Evolutionary conservation across 2,888 invertebrate species (phyloP), one percentile per base, ranked within the genome.

Genomic region (Drosophila lutescens): DNA sequence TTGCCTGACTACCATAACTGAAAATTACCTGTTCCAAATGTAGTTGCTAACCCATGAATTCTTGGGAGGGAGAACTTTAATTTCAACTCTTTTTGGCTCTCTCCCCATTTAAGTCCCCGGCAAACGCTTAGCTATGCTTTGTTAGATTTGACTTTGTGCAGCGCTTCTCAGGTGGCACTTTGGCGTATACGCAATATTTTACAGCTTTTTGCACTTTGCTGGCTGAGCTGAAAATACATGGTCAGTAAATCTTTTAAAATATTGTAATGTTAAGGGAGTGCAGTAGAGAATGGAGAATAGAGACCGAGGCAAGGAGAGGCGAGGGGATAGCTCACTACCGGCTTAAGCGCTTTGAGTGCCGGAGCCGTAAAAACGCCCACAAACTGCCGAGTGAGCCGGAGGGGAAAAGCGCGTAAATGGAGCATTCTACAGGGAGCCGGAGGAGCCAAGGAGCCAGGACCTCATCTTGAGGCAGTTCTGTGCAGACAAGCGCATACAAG

Each of bases 221-320:
- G 53, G 57, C 74, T 60, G 71, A 60, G 66, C 66, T 76, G 53
- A 60, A 76, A 62, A 51, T 72, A 73, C 78, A 79, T 82, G 80
- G 88, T 88, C 88, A 84, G 78, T 88, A 84, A 84, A 84, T 84
- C 83, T 83, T 74, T 79, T 73, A 82, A 83, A 86, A 88, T 84
- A 84, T 84, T 86, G 86, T 83, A 76, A 76, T 73, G 73, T 58
- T 54, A 47, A 43, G 56, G 12, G 36, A 47, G 32, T 20, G 62
- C 38, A 57, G 58, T 30, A 30, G 30, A 8, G 30, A 8, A 30
- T 8, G 8, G 36, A 47, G 34, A 15, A 57, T 41, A 57, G 59
- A 47, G 26, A 44, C 8, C 15, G 32, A n/a, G 36, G 17, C 9
- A 8, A 26, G 26, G 6, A 0, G 26, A 26, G 26, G 26, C 26